These are phyloP conservation scores for Leptinotarsa haldemani DNA, from an alignment of 2,888 invertebrate species.

Conservation along the genomic window DNA sequence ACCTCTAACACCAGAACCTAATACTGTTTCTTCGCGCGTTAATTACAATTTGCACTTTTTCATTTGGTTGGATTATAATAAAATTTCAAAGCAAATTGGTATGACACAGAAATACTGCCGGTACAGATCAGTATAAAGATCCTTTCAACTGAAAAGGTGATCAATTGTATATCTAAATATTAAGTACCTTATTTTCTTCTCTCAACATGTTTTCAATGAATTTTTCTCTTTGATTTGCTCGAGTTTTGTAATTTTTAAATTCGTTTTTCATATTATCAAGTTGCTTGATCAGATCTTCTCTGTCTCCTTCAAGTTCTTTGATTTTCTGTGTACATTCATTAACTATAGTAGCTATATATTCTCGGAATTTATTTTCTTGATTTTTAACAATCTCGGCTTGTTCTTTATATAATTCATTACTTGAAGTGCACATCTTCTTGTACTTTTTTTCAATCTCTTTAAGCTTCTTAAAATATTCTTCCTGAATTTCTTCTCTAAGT, in stretches of 20 bases:
- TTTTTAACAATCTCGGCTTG: slow-evolving; percentile 51
- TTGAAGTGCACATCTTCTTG: slow-evolving; percentile 41
- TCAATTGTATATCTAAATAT: too few relatives aligned
- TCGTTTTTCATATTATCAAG: slow-evolving; percentile 43
- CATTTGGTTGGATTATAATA: too few relatives aligned
- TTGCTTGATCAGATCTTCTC: slow-evolving; percentile 43
- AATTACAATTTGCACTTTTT: too few relatives aligned
- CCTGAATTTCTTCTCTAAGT: slow-evolving; percentile 54
- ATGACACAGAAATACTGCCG: too few relatives aligned
- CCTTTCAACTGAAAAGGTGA: too few relatives aligned
- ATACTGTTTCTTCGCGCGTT: too few relatives aligned
- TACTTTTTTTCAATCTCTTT: slow-evolving; percentile 55
- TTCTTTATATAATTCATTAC: slow-evolving; percentile 46
- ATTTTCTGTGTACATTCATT: slow-evolving; percentile 54
- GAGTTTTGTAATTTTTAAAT: slow-evolving; percentile 42
- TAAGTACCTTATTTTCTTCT: slow-evolving; percentile 44
- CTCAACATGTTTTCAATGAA: slow-evolving; percentile 41
- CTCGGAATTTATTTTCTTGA: slow-evolving; percentile 53
- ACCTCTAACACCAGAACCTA: too few relatives aligned
- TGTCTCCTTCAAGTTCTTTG: slow-evolving; percentile 50
- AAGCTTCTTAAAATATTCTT: slow-evolving; percentile 53
- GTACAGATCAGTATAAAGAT: too few relatives aligned
- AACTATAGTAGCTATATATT: slow-evolving; percentile 52
- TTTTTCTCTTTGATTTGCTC: slow-evolving; percentile 37
- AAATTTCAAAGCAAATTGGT: too few relatives aligned